A percentile compares a stretch with the other conserved stretches of the same genome.
Conservation (phyloP, 2,797 vertebrate genomes). For the Rhinoraja longicauda region DNA sequence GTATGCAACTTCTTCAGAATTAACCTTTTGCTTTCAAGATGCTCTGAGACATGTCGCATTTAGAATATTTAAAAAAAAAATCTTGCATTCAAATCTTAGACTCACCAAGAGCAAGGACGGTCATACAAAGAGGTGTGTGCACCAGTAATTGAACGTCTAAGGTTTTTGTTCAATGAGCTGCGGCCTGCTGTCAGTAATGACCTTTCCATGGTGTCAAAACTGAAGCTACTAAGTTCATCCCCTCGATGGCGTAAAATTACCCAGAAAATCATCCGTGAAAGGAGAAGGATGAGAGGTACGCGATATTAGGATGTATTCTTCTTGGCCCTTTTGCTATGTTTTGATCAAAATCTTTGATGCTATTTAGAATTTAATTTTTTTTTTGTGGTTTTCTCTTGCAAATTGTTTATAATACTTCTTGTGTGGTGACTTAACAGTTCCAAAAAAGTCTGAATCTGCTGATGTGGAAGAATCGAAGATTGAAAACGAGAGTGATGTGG, state of each 20-base stretch:
- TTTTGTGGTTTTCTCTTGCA: neutral
- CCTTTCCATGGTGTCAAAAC: slow-evolving; percentile 87
- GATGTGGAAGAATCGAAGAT: slow-evolving; percentile 87
- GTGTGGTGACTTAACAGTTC: slow-evolving; percentile 57
- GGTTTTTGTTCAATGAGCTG: slow-evolving; percentile 92
- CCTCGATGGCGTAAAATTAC: slow-evolving; percentile 89
- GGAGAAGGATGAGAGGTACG: slow-evolving; percentile 83
- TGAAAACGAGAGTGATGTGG: slow-evolving; percentile 84
- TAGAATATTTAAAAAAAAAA: neutral
- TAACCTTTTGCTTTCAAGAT: neutral
- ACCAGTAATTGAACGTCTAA: slow-evolving; percentile 88
- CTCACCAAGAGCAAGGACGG: slow-evolving; percentile 95
- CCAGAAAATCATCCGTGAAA: slow-evolving; percentile 88
- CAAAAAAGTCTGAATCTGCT: slow-evolving; percentile 83
- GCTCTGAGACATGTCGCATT: neutral
- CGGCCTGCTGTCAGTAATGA: slow-evolving; percentile 92
- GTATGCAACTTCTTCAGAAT: neutral
- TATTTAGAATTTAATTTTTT: no score
- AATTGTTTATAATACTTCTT: neutral
- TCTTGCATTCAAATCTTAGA: slow-evolving; percentile 58
- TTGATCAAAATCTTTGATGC: neutral
- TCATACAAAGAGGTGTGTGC: slow-evolving; percentile 99
- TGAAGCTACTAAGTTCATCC: slow-evolving; percentile 86
- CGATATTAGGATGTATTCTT: neutral
- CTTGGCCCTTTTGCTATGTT: neutral